Evolutionary conservation across 2,888 invertebrate species (phyloP), one percentile per base, ranked within the genome.

Genomic region (Cetonia aurata): DNA sequence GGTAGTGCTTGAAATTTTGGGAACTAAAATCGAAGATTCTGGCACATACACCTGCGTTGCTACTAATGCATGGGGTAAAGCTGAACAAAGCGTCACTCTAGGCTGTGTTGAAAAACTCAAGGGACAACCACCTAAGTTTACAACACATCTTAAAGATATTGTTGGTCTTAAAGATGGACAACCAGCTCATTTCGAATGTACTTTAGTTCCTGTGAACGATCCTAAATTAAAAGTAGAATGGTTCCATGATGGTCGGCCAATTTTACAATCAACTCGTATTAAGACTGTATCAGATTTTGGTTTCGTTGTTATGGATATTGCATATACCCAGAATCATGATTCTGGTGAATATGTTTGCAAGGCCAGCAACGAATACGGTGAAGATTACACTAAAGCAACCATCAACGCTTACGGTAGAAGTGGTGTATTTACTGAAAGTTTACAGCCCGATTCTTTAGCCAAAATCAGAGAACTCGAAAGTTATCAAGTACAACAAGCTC

Each of bases 241-340:
- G 98, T 98, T 94, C 86, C 96, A 96, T 80, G 96, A 99, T 82
- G 96, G 96, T 4, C 89, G 94, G 80, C 94, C 96, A 0, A 85
- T 99, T 76, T 89, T 94, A 70, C 95, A 96, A 81, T 94, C 95
- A 2, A 94, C 93, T 19, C 90, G 98, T 74, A 96, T 96, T 79
- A 96, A 97, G 85, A 94, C 94, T 73, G 95, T 98, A 0, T 95
- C 95, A 55, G 98, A 98, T 83, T 98, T 98, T 81, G 98, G 98
- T 59, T 98, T 95, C 82, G 96, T 97, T 10, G 92, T 96, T 8
- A 89, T 98, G 86, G 97, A 98, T 80, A 96, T 98, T 79, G 92
- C 96, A n/a, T 96, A 96, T 78, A 92, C 96, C 41, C 95, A 96
- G 86, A 92, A 92, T 76, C 96, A 96, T 78, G 97, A 98, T 82